These are phyloP conservation scores for Temnothorax longispinosus DNA, from an alignment of 1,140 invertebrate species.

Conservation along the genomic window DNA sequence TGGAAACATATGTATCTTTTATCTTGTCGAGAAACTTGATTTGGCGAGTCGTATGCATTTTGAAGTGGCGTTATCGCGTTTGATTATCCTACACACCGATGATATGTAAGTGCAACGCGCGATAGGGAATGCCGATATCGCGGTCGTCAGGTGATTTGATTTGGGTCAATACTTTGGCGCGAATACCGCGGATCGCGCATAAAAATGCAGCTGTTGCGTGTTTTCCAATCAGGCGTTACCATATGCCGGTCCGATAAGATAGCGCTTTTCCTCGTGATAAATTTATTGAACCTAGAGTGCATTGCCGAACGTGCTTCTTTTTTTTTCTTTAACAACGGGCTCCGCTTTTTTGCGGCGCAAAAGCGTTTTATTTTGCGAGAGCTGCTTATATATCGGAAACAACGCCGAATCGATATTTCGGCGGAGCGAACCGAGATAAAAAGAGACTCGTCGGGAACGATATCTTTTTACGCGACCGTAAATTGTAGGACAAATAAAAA, in stretches of 20 bases:
- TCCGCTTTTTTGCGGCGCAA: neutral
- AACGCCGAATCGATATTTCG: conserved; percentile 48
- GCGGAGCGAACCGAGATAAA: conserved; percentile 1
- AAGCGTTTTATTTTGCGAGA: conserved; percentile 36
- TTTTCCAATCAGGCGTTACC: conserved; percentile 51
- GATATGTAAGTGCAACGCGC: conserved; percentile 68
- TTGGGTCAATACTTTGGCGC: conserved; percentile 66
- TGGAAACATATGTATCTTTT: conserved; percentile 34
- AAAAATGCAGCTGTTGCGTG: conserved; percentile 48
- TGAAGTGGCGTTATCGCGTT: conserved; percentile 43
- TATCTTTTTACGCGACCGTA: neutral
- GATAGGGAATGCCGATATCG: conserved; percentile 55
- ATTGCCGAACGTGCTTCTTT: conserved; percentile 4
- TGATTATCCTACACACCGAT: conserved; percentile 54
- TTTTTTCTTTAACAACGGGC: conserved; percentile 12
- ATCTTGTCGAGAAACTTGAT: conserved; percentile 63
- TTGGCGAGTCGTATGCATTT: conserved; percentile 17
- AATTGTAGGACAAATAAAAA: conserved; percentile 15
- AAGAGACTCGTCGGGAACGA: neutral
- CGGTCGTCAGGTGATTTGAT: conserved; percentile 62
- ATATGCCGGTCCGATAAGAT: conserved; percentile 52
- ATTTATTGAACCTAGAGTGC: conserved; percentile 43
- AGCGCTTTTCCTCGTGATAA: conserved; percentile 48
- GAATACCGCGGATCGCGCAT: conserved; percentile 14
- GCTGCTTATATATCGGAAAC: conserved; percentile 4